phyloP scores from a whole-genome alignment of 2,113 vertebrate genomes.

The Chionodraco myersi region DNA sequence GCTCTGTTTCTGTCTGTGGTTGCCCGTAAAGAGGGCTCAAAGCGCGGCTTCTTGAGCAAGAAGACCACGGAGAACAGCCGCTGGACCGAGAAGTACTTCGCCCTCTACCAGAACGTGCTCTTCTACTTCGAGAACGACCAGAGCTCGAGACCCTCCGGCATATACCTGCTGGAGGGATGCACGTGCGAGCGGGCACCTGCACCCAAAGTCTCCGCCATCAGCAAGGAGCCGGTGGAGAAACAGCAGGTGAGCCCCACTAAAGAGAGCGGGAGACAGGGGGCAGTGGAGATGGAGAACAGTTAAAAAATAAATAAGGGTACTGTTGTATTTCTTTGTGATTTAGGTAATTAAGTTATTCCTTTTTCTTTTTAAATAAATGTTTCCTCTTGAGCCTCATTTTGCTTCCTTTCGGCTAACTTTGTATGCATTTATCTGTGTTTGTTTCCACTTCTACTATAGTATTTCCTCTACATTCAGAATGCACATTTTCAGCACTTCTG shows the following conservation, averaged over 20 bases:
- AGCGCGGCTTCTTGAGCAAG: constrained; percentile 92
- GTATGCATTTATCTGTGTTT: not conserved
- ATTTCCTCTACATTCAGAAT: not conserved
- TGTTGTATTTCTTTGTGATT: not conserved
- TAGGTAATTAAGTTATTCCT: no score
- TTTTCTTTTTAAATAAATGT: not conserved
- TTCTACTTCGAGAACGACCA: constrained; percentile 97
- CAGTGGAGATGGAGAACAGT: not conserved
- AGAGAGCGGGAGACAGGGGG: not conserved
- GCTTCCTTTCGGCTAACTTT: not conserved
- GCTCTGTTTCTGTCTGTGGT: constrained; percentile 90
- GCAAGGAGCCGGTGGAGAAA: constrained; percentile 89
- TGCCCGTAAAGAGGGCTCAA: constrained; percentile 93
- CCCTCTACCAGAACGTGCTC: constrained; percentile 94
- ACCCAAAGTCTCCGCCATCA: constrained; percentile 81
- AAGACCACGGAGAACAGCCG: constrained; percentile 92
- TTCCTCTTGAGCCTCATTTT: not conserved
- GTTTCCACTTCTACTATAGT: not conserved
- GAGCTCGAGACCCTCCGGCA: constrained; percentile 90
- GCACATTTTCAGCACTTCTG: no score
- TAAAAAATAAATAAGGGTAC: not conserved
- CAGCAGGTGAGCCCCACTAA: constrained; percentile 83
- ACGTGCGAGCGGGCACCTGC: constrained; percentile 90
- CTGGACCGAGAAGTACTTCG: constrained; percentile 96
- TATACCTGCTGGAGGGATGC: constrained; percentile 95